A percentile compares a stretch with the other conserved stretches of the same genome.
Conservation (phyloP, 1,140 invertebrate species). For the Drosophila mauritiana region DNA sequence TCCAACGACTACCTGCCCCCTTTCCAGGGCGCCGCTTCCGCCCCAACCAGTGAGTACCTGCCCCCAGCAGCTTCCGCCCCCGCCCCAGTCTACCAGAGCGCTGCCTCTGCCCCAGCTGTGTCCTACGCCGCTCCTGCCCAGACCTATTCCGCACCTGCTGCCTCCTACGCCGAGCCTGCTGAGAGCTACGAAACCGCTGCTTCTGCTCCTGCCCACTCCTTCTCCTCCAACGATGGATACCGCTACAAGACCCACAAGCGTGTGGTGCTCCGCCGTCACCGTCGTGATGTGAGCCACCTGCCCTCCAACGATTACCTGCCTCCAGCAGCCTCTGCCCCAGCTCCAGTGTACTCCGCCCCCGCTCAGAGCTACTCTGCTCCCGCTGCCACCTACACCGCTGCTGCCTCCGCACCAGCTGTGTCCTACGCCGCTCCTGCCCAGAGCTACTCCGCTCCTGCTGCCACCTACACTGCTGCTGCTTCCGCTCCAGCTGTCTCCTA, state of each 20-base stretch:
- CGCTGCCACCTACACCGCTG: constrained; percentile 54
- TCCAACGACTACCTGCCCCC: constrained; percentile 78
- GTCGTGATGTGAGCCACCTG: constrained; percentile 76
- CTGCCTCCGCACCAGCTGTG: constrained; percentile 45
- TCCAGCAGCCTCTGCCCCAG: constrained; percentile 64
- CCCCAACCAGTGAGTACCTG: constrained; percentile 64
- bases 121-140: constrained; percentile 2
- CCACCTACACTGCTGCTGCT: constrained; percentile 39
- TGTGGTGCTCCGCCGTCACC: constrained; percentile 54
- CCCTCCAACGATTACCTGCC: constrained; percentile 74
- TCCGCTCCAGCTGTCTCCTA: constrained; percentile 40
- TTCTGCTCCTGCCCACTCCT: constrained; percentile 20
- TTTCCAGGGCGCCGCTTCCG: constrained; percentile 61
- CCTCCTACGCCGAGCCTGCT: constrained; percentile 38
- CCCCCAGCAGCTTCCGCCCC: constrained; percentile 65
- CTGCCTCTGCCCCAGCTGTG: constrained; percentile 30
- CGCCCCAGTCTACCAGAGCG: constrained; percentile 30
- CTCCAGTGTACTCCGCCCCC: constrained; percentile 30
- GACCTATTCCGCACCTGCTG: constrained; percentile 21
- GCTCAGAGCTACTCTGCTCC: constrained; percentile 22
- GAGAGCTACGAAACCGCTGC: constrained; percentile 34
- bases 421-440: constrained; percentile 41
- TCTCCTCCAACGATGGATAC: constrained; percentile 25
- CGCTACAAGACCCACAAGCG: constrained; percentile 15
- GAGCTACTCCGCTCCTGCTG: constrained; percentile 31